Conservation (phyloP, 2,797 vertebrate species). For the Arrhamphus sclerolepis region DNA sequence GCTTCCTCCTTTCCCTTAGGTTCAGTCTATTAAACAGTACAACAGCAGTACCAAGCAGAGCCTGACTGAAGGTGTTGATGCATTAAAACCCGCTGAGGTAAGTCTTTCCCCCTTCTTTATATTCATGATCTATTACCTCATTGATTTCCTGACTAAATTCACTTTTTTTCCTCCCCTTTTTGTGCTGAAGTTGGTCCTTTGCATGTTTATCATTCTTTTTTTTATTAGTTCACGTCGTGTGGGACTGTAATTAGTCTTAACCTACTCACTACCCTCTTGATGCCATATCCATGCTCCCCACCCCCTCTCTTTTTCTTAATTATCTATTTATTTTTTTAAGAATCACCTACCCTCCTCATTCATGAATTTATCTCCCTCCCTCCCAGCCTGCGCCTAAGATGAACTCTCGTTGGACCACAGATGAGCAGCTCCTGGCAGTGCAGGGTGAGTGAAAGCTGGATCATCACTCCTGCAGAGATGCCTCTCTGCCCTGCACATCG, state of each 20-base stretch:
- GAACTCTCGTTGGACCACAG: conserved; percentile 92
- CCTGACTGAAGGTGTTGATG: conserved; percentile 82
- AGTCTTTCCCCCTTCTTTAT: neutral
- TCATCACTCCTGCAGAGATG: neutral
- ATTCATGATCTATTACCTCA: neutral
- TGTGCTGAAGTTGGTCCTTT: neutral
- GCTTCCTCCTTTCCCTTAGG: conserved; percentile 67
- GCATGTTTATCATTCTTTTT: conserved; percentile 6
- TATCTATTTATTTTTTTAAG: too few species aligned
- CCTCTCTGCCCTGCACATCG: conserved; percentile 13
- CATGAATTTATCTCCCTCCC: neutral
- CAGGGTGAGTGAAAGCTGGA: conserved; percentile 83
- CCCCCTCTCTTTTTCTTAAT: too few species aligned
- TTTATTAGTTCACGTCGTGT: conserved; percentile 28
- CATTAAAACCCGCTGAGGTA: conserved; percentile 85
- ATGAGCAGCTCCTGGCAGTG: conserved; percentile 93
- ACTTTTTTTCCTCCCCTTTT: neutral
- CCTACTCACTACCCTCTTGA: conserved; percentile 33
- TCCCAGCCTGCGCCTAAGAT: conserved; percentile 85
- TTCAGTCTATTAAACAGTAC: conserved; percentile 92
- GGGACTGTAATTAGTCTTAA: conserved; percentile 42
- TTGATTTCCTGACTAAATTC: neutral
- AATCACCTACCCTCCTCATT: too few species aligned
- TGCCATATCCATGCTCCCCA: conserved; percentile 9
- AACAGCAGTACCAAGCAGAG: conserved; percentile 88